These are phyloP conservation scores for Lepidurus packardi DNA, from an alignment of 1,140 invertebrate genomes.

Conservation along the genomic window DNA sequence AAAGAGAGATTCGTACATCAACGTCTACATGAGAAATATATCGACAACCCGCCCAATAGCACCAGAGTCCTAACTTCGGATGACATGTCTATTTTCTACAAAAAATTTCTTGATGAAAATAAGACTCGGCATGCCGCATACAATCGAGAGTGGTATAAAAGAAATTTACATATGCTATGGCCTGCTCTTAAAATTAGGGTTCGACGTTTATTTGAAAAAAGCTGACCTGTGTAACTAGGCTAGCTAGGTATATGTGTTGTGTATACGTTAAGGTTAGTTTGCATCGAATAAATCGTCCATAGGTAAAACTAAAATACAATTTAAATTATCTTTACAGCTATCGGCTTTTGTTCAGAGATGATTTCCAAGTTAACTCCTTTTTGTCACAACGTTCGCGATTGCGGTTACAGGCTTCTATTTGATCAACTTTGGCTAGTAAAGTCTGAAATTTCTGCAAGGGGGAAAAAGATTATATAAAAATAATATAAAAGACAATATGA, in stretches of 20 bases:
- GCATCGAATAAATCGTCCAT: too few species aligned
- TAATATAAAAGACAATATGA: too few species aligned
- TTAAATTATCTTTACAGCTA: too few species aligned
- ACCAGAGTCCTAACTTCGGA: conserved; percentile 3
- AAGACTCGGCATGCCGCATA: background rate
- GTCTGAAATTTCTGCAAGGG: too few species aligned
- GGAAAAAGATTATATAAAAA: too few species aligned
- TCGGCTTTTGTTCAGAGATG: too few species aligned
- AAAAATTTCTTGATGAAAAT: conserved; percentile 29
- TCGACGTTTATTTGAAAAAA: background rate
- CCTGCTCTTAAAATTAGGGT: background rate
- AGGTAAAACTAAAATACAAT: too few species aligned
- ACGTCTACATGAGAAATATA: background rate
- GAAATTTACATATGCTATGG: conserved; percentile 2
- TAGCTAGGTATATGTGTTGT: background rate
- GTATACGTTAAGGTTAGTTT: background rate
- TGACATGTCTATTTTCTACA: conserved; percentile 31
- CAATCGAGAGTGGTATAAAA: conserved; percentile 24
- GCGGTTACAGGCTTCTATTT: too few species aligned
- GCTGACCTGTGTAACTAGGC: background rate
- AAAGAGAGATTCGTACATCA: conserved; percentile 23
- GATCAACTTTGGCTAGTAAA: too few species aligned
- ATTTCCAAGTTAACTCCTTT: too few species aligned
- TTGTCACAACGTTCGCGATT: too few species aligned
- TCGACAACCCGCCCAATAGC: background rate